Evolutionary conservation across 1,140 invertebrate species (phyloP).

Genomic region (Triops longicaudatus): DNA sequence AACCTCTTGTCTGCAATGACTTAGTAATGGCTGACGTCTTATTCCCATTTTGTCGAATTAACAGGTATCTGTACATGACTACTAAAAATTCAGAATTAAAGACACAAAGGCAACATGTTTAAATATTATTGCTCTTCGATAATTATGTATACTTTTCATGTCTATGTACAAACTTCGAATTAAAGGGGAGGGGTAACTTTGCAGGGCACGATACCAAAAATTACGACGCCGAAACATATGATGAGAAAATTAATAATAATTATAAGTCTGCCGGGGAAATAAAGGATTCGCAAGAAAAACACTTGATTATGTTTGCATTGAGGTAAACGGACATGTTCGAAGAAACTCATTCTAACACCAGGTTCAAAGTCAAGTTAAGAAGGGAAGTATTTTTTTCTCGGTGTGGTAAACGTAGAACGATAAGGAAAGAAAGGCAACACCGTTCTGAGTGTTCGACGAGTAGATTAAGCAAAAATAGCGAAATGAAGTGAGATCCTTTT

Average conservation of each 20-base stretch:
- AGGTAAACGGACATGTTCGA: slow-evolving; percentile 2
- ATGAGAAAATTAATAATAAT: not conserved
- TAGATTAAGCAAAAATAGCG: not conserved
- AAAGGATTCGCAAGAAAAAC: not conserved
- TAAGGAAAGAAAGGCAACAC: not conserved
- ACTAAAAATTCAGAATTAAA: too few species aligned
- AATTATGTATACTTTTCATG: slow-evolving; percentile 8
- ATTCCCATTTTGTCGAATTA: too few species aligned
- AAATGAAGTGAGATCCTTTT: slow-evolving; percentile 6
- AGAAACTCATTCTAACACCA: not conserved
- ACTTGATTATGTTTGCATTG: slow-evolving; percentile 5
- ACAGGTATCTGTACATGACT: too few species aligned
- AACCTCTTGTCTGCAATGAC: too few species aligned
- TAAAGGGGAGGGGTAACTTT: not conserved
- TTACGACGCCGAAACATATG: not conserved
- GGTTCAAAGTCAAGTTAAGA: not conserved
- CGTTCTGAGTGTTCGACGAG: not conserved
- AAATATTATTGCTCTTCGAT: not conserved
- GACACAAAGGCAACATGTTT: too few species aligned
- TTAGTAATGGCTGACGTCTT: too few species aligned
- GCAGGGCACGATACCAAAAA: not conserved
- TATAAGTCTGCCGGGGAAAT: not conserved
- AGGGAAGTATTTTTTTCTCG: too few species aligned
- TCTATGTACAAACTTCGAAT: not conserved
- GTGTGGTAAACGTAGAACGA: not conserved